Conservation (phyloP, 2,888 invertebrate species). For the Minunthozetes semirufus region DNA sequence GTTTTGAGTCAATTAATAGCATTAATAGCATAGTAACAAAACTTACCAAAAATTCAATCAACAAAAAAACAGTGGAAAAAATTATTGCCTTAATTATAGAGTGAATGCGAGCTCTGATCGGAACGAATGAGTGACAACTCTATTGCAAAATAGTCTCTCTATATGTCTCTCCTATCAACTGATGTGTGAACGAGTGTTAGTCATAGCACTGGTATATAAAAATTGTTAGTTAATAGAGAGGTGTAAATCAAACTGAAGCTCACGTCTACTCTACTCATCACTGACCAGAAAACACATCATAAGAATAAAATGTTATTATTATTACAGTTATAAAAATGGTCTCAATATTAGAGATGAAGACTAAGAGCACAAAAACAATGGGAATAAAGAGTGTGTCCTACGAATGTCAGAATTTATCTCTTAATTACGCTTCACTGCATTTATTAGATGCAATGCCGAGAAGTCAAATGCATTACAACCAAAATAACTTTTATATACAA, state of each 20-base stretch:
- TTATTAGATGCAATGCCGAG: slow-evolving; percentile 31
- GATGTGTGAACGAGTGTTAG: neutral
- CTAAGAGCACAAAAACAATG: neutral
- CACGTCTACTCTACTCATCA: slow-evolving; percentile 7
- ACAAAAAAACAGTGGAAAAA: neutral
- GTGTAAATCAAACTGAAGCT: neutral
- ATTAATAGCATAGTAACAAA: neutral
- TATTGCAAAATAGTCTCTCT: neutral
- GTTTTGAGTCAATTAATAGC: neutral
- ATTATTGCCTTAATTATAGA: neutral
- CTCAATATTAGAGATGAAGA: neutral
- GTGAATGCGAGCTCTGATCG: neutral
- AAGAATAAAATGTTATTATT: slow-evolving; percentile 18
- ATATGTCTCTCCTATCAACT: neutral
- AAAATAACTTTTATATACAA: slow-evolving; percentile 21
- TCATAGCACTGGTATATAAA: neutral
- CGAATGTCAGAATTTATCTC: slow-evolving; percentile 24
- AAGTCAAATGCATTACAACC: slow-evolving; percentile 24
- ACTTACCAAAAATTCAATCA: neutral
- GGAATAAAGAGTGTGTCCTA: neutral
- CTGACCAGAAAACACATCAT: neutral
- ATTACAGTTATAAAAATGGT: slow-evolving; percentile 25
- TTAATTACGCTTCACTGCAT: slow-evolving; percentile 31
- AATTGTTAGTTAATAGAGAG: neutral
- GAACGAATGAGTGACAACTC: slow-evolving; percentile 3